These are phyloP conservation scores for Alcedo atthis DNA, from an alignment of 2,797 vertebrate genomes.

Conservation along the genomic window DNA sequence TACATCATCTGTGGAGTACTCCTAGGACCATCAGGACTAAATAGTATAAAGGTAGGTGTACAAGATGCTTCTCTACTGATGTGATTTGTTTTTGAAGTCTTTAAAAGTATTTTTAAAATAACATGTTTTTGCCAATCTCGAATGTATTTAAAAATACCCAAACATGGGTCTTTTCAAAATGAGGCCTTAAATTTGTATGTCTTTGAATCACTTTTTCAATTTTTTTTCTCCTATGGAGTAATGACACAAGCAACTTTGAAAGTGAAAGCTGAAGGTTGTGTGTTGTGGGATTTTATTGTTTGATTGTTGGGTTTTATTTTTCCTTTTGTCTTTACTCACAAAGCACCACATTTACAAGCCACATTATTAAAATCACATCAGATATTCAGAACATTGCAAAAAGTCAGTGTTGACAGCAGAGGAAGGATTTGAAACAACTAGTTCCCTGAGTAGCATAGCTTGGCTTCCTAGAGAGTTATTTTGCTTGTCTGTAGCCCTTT, in stretches of 20 bases:
- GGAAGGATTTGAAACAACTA: neutral
- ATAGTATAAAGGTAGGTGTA: slow-evolving; percentile 90
- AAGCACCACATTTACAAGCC: neutral
- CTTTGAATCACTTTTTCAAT: neutral
- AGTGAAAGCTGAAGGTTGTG: neutral
- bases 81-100: neutral
- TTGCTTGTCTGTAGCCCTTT: neutral
- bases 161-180: neutral
- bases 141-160: neutral
- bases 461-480: neutral
- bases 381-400: neutral
- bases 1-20: slow-evolving; percentile 96
- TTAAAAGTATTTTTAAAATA: neutral
- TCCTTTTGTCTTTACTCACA: neutral
- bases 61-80: neutral
- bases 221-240: neutral
- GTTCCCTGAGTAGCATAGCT: neutral
- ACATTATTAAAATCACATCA: neutral
- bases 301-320: neutral
- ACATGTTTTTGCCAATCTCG: neutral
- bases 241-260: neutral
- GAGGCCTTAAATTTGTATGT: neutral
- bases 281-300: neutral
- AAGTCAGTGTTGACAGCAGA: neutral
- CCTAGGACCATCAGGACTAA: slow-evolving; percentile 94